Percentiles rank a stretch among this genome's conserved stretches.
Evolutionary conservation across 1,140 invertebrate genomes (phyloP).

Genomic region (Conopomorpha cramerella): DNA sequence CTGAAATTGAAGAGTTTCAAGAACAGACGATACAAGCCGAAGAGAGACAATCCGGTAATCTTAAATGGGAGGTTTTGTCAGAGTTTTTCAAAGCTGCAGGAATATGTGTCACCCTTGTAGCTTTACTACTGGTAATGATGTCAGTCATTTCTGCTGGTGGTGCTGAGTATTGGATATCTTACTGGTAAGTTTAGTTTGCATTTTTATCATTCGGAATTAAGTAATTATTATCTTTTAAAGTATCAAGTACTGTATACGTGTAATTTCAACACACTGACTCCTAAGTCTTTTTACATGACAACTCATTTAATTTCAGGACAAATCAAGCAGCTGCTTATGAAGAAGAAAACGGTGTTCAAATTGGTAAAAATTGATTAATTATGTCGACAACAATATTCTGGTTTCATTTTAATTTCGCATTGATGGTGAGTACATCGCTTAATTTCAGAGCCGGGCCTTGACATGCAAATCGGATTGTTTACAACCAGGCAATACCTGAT

Average conservation of each 20-base stretch:
- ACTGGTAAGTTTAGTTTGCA: slow-evolving; percentile 70
- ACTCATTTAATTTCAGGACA: slow-evolving; percentile 45
- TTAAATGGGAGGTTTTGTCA: slow-evolving; percentile 61
- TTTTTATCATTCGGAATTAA: no score
- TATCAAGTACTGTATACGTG: no score
- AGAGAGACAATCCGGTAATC: slow-evolving; percentile 63
- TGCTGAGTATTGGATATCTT: slow-evolving; percentile 75
- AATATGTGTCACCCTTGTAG: slow-evolving; percentile 36
- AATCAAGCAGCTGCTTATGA: slow-evolving; percentile 57
- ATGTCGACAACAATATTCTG: no score
- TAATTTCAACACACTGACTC: no score
- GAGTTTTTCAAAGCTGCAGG: slow-evolving; percentile 62
- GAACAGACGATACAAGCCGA: slow-evolving; percentile 38
- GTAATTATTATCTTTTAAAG: no score
- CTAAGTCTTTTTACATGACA: slow-evolving; percentile 44
- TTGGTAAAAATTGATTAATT: slow-evolving; percentile 22
- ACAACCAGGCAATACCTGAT: slow-evolving; percentile 39
- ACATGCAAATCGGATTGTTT: slow-evolving; percentile 34
- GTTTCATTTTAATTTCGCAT: no score
- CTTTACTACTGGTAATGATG: slow-evolving; percentile 46
- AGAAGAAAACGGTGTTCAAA: slow-evolving; percentile 14
- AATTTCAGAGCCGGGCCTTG: slow-evolving; percentile 25
- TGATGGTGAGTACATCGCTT: no score
- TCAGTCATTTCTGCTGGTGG: slow-evolving; percentile 58
- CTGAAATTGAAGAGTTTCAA: slow-evolving; percentile 48